These are phyloP conservation scores for Linyphia triangularis DNA, from an alignment of 2,888 invertebrate species.

Conservation along the genomic window DNA sequence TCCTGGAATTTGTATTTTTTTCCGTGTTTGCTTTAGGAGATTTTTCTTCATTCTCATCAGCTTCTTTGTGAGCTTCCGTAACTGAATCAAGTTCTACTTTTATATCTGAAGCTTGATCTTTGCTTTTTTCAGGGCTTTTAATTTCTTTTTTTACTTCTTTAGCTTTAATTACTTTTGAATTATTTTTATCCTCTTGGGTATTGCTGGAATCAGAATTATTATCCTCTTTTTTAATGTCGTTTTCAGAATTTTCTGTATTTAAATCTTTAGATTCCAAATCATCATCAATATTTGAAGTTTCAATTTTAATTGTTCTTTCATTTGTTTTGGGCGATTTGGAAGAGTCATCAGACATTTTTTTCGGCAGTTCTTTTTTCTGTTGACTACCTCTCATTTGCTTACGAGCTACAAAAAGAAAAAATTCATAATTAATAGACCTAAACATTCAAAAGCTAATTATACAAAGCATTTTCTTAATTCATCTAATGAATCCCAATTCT, in stretches of 20 bases:
- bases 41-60: neutral
- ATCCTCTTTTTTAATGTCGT: neutral
- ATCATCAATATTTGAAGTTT: neutral
- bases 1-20: neutral
- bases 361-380: neutral
- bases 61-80: neutral
- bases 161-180: neutral
- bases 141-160: neutral
- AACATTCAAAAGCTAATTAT: no score
- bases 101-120: neutral
- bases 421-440: no score
- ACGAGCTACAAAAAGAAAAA: neutral
- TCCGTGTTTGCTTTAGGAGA: neutral
- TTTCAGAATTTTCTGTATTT: neutral
- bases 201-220: neutral
- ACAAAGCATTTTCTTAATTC: no score
- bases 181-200: neutral
- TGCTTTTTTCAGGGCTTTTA: neutral
- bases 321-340: neutral
- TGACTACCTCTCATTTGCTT: constrained; percentile 11
- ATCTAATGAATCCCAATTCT: no score
- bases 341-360: neutral
- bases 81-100: neutral
- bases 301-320: neutral
- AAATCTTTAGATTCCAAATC: neutral